phyloP scores from a whole-genome alignment of 1,140 invertebrate genomes.

The Aphaenogaster rudis region DNA sequence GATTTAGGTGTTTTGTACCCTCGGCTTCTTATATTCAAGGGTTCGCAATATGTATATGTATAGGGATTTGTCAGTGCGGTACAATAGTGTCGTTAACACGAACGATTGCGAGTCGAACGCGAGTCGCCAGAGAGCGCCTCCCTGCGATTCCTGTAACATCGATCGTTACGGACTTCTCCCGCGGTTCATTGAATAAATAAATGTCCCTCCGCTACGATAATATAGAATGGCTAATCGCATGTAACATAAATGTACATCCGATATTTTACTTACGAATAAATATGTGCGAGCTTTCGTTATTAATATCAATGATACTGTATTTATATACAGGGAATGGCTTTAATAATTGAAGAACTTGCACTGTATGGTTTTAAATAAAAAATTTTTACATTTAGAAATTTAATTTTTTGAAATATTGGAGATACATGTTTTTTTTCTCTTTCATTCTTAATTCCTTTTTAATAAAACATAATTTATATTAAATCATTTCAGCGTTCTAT shows the following conservation, averaged over 20 bases:
- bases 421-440: not conserved
- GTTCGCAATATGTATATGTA: constrained; percentile 19
- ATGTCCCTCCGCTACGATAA: not conserved
- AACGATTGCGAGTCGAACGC: not conserved
- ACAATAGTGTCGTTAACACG: constrained; percentile 56
- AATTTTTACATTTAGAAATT: not conserved
- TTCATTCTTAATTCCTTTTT: not conserved
- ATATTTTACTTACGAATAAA: constrained; percentile 9
- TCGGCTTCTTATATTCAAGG: constrained; percentile 60
- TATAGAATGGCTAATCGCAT: not conserved
- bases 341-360: not conserved
- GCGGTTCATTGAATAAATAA: constrained; percentile 37
- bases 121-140: constrained; percentile 1
- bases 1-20: constrained; percentile 57
- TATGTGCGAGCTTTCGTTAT: not conserved
- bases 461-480: not conserved
- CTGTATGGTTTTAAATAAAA: not conserved
- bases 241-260: not conserved
- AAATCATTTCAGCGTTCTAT: not conserved
- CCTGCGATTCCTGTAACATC: constrained; percentile 15
- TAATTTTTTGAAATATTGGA: not conserved
- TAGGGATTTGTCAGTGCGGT: constrained; percentile 25
- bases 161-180: constrained; percentile 20
- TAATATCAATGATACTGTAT: not conserved
- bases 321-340: not conserved